Evolutionary conservation across 2,888 invertebrate genomes (phyloP).

Genomic region (Pachycephus smyrnensis): DNA sequence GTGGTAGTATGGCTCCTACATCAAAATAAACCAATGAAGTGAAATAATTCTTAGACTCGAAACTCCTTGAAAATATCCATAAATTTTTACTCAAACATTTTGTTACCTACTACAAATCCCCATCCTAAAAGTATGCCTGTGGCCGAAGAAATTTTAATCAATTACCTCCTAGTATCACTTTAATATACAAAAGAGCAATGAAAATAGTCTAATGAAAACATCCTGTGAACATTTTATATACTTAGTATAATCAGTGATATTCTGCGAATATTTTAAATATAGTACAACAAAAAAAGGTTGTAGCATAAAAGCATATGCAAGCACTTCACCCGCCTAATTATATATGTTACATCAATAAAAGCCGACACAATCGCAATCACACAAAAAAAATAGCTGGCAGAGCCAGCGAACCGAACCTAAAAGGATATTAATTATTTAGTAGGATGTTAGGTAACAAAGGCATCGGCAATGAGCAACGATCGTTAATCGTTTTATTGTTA

Average conservation of each 20-base stretch:
- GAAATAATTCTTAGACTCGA: not conserved
- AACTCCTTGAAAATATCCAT: not conserved
- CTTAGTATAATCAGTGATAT: not conserved
- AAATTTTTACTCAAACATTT: not conserved
- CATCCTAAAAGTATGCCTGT: not conserved
- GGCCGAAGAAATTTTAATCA: not conserved
- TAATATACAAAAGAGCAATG: not conserved
- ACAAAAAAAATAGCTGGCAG: conserved; percentile 4
- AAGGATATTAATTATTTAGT: conserved; percentile 1
- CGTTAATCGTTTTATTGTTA: conserved; percentile 33
- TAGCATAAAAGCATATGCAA: not conserved
- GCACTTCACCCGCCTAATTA: not conserved
- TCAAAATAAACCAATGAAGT: not conserved
- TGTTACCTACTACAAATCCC: not conserved
- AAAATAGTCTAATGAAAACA: not conserved
- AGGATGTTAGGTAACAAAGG: conserved; percentile 6
- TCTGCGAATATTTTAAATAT: not conserved
- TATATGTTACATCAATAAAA: not conserved
- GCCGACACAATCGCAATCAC: not conserved
- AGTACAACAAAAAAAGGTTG: not conserved
- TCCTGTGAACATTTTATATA: not conserved
- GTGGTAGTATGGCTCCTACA: not conserved
- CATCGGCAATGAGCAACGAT: conserved; percentile 1
- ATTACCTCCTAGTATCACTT: not conserved
- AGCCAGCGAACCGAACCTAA: conserved; percentile 9